Evolutionary conservation across 2,113 vertebrate genomes (phyloP).

Genomic region (Notothenia rossii): DNA sequence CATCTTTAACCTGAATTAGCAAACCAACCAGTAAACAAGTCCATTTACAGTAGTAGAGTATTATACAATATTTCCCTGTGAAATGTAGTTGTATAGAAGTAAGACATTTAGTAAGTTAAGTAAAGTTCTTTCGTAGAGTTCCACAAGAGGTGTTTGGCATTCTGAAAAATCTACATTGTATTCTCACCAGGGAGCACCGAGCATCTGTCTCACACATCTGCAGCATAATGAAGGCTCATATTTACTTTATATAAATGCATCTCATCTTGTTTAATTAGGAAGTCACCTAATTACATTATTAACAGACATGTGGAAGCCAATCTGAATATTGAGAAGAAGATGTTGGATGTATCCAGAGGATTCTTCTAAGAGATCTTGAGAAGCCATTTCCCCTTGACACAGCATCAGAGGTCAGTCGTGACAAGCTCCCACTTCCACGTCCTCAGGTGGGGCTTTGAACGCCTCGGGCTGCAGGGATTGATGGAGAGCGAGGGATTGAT

Average conservation of each 20-base stretch:
- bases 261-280: not conserved
- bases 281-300: not conserved
- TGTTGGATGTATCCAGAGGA: not conserved
- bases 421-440: slow-evolving; percentile 13
- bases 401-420: slow-evolving; percentile 38
- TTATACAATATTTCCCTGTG: no score
- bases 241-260: not conserved
- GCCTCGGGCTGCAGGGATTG: slow-evolving; percentile 32
- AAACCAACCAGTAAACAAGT: no score
- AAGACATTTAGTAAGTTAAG: no score
- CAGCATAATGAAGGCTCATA: not conserved
- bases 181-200: not conserved
- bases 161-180: slow-evolving; percentile 31
- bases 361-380: not conserved
- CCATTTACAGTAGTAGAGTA: no score
- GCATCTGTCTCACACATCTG: slow-evolving; percentile 37
- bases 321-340: not conserved
- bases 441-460: slow-evolving; percentile 26
- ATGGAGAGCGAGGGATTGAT: slow-evolving; percentile 7
- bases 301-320: not conserved
- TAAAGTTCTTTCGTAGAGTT: no score
- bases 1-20: no score
- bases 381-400: not conserved
- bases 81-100: no score
- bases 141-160: slow-evolving; percentile 19